These are phyloP conservation scores for Drosophila ezoana DNA, from an alignment of 2,888 invertebrate species.

Conservation along the genomic window DNA sequence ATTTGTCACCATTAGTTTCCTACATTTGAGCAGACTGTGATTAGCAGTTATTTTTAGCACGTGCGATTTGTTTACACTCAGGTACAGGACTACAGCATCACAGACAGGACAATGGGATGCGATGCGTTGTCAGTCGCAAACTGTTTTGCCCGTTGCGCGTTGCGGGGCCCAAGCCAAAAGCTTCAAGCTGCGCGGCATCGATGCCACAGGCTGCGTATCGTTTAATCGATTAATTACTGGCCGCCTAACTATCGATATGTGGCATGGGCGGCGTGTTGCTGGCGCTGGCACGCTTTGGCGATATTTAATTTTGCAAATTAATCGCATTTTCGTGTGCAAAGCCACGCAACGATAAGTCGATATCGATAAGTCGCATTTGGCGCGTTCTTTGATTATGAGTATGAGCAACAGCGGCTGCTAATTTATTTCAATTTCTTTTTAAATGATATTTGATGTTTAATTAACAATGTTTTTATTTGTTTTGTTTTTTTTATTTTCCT, in stretches of 20 bases:
- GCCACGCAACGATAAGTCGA: not conserved
- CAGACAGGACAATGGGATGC: slow-evolving; percentile 42
- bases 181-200: slow-evolving; percentile 30
- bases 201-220: slow-evolving; percentile 23
- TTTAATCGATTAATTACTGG: not conserved
- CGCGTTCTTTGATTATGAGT: slow-evolving; percentile 24
- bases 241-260: no score
- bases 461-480: slow-evolving; percentile 66
- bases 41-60: slow-evolving; percentile 45
- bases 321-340: no score
- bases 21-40: not conserved
- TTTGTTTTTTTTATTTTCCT: slow-evolving; percentile 52
- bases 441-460: slow-evolving; percentile 78
- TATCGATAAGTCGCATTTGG: slow-evolving; percentile 25
- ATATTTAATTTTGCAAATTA: no score
- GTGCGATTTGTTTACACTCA: slow-evolving; percentile 53
- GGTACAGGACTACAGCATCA: slow-evolving; percentile 32
- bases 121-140: slow-evolving; percentile 56
- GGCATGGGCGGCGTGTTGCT: no score
- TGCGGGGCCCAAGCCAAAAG: slow-evolving; percentile 23
- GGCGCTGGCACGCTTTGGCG: no score
- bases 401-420: slow-evolving; percentile 48
- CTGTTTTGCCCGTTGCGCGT: slow-evolving; percentile 25
- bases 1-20: slow-evolving; percentile 12
- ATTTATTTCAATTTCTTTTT: slow-evolving; percentile 71